Base-by-base conservation (phyloP, 2,888 invertebrate species). In the Drosophila conformis region DNA sequence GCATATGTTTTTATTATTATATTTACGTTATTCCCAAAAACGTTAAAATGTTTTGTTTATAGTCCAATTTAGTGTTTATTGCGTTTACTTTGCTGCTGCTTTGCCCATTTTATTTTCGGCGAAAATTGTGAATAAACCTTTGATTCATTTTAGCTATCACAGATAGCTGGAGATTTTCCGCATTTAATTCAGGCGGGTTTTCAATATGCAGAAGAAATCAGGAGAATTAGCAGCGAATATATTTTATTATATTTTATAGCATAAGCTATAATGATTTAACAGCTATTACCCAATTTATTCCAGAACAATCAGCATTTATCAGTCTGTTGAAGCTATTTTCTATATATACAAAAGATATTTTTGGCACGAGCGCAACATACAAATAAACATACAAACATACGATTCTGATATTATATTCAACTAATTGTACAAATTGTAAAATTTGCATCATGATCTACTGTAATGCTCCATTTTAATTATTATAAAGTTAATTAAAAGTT, bases 21-120 rank as follows among this genome's bases (percentile, higher is more conserved):
- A 80, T 80, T 80, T 80, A 80, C 77, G 40, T 75, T 70, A 76
- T 53, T 60, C 51, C 70, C 68, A 70, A 75, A 87, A 73, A 64
- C 67, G 73, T 67, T 72, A 25, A 68, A 74, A 21, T 59, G 49
- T 56, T 68, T 69, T 82, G 78, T 68, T 82, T 81, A 73, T 79
- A 69, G 69, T 75, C 64, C 46, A 82, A 69, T 75, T 78, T 69
- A 67, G 54, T 72, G 49, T 69, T 60, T 64, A 79, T 79, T 67
- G 56, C 64, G 59, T 51, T 63, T 64, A 53, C 54, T 63, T 61
- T 71, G 48, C 25, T 51, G 38, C 40, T 57, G 65, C 53, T 38
- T 54, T 54, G 54, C 49, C 13, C n/a, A 61, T 57, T 71, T 31
- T 21, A 21, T 21, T 21, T 21, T 21, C 21, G 27, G 21, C 21